Base-by-base conservation (phyloP, 2,113 vertebrate species). In the Phrynosoma platyrhinos region DNA sequence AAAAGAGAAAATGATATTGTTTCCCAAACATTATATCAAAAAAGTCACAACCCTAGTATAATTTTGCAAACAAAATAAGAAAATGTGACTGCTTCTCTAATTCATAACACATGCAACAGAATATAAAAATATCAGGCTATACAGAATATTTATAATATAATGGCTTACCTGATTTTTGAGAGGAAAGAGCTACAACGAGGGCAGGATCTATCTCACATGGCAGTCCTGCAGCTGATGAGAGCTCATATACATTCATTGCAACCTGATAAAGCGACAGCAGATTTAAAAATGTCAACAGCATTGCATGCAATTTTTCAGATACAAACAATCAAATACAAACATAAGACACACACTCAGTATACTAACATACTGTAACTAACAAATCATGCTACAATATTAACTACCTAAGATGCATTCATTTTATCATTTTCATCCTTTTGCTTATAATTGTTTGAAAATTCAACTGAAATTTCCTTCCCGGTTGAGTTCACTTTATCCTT, bases 191-290 rank as follows among this genome's bases (percentile, higher is more conserved):
- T 92, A 99, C 98, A 0, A 99, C 98, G 92, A 99, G 96, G 6
- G 99, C 99, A 4, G 99, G 99, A 95, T 99, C 98, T 79, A 99
- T 99, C 95, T 99, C 98, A 82, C 98, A 99, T 84, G 98, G 98
- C 84, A 99, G 93, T 58, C 99, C 99, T 81, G 99, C 98, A 25
- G 99, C 99, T 27, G 99, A 99, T 12, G 99, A 99, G 85, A 99
- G 96, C 92, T 99, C 99, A 79, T 99, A 99, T 75, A 99, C 99
- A 79, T 99, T 99, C 99, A 99, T 99, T 91, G 99, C 99, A 97
- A 99, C 99, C 98, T 99, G 91, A 92, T 69, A 12, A 91, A 32
- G 14, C 92, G 81, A 16, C 3, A 82, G 87, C 7, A 87, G 36
- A 80, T 53, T 82, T 53, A 88, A 76, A 85, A 95, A 72, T 52